These are phyloP conservation scores for Plumapathes pennacea DNA, from an alignment of 92 coral and sea anemone species.

Conservation along the genomic window DNA sequence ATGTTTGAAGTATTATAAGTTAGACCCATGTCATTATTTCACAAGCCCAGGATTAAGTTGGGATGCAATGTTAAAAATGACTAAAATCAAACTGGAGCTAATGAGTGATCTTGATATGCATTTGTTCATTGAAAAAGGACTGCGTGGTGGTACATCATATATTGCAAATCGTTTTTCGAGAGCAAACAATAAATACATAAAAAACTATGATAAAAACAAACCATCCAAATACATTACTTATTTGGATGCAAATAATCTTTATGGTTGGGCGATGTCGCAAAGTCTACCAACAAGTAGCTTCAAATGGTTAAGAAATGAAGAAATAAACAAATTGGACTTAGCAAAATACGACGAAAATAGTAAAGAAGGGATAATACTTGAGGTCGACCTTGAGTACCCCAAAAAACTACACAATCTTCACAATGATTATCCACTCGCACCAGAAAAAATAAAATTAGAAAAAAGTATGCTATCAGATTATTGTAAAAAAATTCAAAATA, in stretches of 20 bases:
- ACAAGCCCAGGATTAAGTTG: constrained; percentile 29
- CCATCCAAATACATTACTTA: constrained; percentile 6
- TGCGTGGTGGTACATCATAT: constrained; percentile 17
- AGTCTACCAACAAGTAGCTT: constrained; percentile 14
- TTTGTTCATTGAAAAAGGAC: constrained; percentile 18
- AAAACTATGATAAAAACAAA: not conserved
- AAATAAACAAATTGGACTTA: not conserved
- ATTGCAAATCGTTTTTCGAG: constrained; percentile 11
- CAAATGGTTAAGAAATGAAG: constrained; percentile 5
- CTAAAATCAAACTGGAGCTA: constrained; percentile 10
- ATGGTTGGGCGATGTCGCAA: constrained; percentile 18
- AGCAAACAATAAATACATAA: constrained; percentile 20
- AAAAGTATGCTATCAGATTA: constrained; percentile 5
- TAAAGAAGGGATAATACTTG: constrained; percentile 12
- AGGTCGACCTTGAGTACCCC: constrained; percentile 16
- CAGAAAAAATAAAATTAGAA: not conserved
- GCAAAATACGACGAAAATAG: constrained; percentile 4
- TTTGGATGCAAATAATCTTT: constrained; percentile 30
- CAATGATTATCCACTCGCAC: constrained; percentile 1
- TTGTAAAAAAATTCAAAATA: not conserved
- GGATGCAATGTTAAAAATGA: constrained; percentile 45
- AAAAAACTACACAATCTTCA: constrained; percentile 11
- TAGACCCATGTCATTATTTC: constrained; percentile 46
- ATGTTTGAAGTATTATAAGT: constrained; percentile 14
- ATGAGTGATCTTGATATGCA: constrained; percentile 30